These are phyloP conservation scores for Oxygymnocypris stewartii DNA, from an alignment of 2,113 vertebrate genomes.

Conservation along the genomic window DNA sequence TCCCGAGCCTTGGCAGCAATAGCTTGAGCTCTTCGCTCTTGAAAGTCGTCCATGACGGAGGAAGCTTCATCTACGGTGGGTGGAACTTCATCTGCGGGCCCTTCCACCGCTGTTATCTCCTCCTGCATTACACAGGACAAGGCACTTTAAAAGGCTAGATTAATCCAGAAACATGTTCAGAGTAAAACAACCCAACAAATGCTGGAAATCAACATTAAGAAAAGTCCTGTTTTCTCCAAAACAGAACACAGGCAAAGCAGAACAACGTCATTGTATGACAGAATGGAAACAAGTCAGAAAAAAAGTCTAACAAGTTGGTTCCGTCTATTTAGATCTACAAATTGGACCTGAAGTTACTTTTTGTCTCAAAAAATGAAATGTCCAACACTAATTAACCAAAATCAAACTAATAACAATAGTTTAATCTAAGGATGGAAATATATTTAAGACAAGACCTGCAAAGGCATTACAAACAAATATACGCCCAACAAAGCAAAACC, in stretches of 20 bases:
- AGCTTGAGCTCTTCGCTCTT: conserved; percentile 81
- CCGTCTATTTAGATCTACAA: background rate
- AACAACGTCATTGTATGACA: background rate
- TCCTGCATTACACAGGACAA: conserved; percentile 69
- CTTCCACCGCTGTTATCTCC: conserved; percentile 70
- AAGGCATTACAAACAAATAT: conserved; percentile 11
- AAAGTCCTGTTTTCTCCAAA: background rate
- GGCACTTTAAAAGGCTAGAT: background rate
- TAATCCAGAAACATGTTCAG: background rate
- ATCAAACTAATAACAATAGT: background rate
- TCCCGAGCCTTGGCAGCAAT: conserved; percentile 91
- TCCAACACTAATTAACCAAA: background rate
- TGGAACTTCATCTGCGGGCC: conserved; percentile 70
- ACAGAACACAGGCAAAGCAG: background rate
- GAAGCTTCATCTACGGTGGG: conserved; percentile 67
- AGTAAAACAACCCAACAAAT: background rate
- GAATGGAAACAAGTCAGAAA: background rate
- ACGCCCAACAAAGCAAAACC: background rate
- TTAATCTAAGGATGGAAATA: background rate
- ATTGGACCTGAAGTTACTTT: background rate
- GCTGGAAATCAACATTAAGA: background rate
- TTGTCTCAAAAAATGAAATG: background rate
- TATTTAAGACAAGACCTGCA: background rate
- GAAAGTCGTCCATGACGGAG: conserved; percentile 76
- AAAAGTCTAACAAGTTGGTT: background rate